Percentiles rank a stretch among this genome's conserved stretches.
Conservation (phyloP, 2,113 vertebrate species). For the Odocoileus virginianus region DNA sequence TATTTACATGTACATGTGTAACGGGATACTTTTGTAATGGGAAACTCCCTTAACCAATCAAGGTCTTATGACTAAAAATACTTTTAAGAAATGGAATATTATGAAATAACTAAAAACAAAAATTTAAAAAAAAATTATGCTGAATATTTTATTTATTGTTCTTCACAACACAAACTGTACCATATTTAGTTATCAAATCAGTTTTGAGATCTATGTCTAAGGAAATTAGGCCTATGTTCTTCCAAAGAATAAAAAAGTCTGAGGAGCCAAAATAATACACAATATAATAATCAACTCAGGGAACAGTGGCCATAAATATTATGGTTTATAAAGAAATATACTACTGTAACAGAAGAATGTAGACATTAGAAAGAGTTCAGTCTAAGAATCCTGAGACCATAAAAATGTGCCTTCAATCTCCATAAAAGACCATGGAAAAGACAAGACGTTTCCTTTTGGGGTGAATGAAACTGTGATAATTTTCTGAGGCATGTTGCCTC, state of each 20-base stretch:
- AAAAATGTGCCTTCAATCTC: background rate
- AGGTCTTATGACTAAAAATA: background rate
- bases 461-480: background rate
- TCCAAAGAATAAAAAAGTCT: background rate
- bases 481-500: background rate
- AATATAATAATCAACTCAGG: background rate
- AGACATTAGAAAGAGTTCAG: slow-evolving; percentile 38
- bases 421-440: background rate
- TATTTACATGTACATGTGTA: background rate
- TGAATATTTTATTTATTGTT: background rate
- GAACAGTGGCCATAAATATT: background rate
- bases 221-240: background rate
- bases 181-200: background rate
- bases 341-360: background rate
- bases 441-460: slow-evolving; percentile 13
- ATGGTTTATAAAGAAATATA: background rate
- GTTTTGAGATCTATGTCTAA: background rate
- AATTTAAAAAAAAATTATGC: background rate
- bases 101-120: background rate
- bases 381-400: background rate
- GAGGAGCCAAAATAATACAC: background rate
- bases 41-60: background rate
- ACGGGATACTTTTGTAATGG: background rate
- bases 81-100: background rate
- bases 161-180: background rate